These are phyloP conservation scores for Harpalus rufipes DNA, from an alignment of 2,888 invertebrate species.

Conservation along the genomic window DNA sequence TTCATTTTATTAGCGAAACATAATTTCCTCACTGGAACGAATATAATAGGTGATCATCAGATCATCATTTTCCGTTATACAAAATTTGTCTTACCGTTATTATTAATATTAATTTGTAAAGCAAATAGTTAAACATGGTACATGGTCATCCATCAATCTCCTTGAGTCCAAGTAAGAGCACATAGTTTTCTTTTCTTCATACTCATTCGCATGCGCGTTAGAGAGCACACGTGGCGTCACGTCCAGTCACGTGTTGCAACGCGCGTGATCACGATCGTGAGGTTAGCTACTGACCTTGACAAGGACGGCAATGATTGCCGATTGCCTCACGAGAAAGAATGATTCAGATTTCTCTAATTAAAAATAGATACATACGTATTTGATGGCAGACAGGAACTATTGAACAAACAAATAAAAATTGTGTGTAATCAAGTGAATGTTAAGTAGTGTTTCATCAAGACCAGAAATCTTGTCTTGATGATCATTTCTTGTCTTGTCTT, in stretches of 20 bases:
- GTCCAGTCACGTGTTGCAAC: slow-evolving; percentile 17
- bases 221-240: background rate
- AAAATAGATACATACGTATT: background rate
- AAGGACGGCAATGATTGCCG: background rate
- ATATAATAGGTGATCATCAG: background rate
- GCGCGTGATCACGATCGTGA: slow-evolving; percentile 19
- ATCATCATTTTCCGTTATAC: slow-evolving; percentile 13
- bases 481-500: too few relatives aligned
- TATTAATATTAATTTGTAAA: slow-evolving; percentile 14
- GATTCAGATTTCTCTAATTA: slow-evolving; percentile 1
- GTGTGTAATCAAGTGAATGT: background rate
- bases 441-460: too few relatives aligned
- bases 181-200: too few relatives aligned
- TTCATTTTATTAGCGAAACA: too few relatives aligned
- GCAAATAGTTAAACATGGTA: background rate
- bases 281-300: slow-evolving; percentile 9
- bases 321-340: slow-evolving; percentile 19
- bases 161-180: too few relatives aligned
- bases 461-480: too few relatives aligned
- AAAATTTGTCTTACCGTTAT: slow-evolving; percentile 9
- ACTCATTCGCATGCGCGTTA: background rate
- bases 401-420: background rate
- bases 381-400: background rate
- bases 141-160: too few relatives aligned
- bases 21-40: too few relatives aligned